Evolutionary conservation across 1,140 invertebrate species (phyloP).

Genomic region (Sycophaga agraensis): DNA sequence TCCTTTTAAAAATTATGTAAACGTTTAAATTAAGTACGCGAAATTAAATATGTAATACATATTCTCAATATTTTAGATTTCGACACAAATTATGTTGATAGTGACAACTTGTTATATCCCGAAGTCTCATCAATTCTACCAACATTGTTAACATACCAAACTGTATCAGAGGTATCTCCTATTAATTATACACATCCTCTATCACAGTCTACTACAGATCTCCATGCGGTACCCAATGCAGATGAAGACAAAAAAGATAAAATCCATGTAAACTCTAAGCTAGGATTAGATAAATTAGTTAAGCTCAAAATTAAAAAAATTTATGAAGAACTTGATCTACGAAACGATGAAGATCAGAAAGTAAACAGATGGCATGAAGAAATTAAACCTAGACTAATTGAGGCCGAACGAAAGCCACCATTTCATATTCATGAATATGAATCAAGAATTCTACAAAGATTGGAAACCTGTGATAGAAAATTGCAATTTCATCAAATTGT

Average conservation of each 20-base stretch:
- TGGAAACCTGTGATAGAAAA: constrained; percentile 32
- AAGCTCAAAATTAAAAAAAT: constrained; percentile 38
- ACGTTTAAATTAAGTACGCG: no score
- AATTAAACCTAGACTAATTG: constrained; percentile 41
- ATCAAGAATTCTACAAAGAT: constrained; percentile 35
- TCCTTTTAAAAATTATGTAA: no score
- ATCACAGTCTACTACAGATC: no score
- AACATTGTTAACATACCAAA: no score
- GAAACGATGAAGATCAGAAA: constrained; percentile 37
- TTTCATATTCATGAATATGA: constrained; percentile 47
- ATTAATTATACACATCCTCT: no score
- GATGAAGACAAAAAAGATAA: neutral
- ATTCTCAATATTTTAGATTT: no score
- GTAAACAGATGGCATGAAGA: constrained; percentile 46
- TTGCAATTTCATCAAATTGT: constrained; percentile 38
- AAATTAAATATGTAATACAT: no score
- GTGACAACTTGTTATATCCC: no score
- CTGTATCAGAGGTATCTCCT: no score
- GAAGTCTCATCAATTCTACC: no score
- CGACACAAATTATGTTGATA: no score
- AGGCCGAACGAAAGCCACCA: constrained; percentile 36
- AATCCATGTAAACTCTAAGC: neutral
- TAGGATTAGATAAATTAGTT: constrained; percentile 3
- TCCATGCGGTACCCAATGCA: no score
- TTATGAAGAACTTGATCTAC: constrained; percentile 34